Percentiles rank a stretch among this genome's conserved stretches.
Evolutionary conservation across 2,888 invertebrate genomes (phyloP).

Genomic region (Pyrgus malvae): DNA sequence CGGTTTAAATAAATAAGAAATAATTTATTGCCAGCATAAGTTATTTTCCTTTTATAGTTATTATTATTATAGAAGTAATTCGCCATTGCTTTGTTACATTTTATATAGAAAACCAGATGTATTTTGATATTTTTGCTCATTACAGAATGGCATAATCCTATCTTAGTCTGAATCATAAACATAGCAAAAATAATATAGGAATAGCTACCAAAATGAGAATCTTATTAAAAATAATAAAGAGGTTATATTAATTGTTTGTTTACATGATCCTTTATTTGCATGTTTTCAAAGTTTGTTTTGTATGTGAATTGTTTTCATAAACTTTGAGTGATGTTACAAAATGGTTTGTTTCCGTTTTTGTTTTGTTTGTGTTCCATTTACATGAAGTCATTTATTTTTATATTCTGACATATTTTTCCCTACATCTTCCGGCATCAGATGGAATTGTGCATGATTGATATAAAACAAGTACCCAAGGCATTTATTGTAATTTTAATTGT

Average conservation of each 20-base stretch:
- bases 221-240: no score
- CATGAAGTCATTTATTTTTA: slow-evolving; percentile 50
- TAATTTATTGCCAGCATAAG: no score
- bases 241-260: neutral
- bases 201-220: neutral
- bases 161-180: no score
- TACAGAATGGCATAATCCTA: no score
- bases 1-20: no score
- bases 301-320: slow-evolving; percentile 38
- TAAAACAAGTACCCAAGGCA: neutral
- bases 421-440: slow-evolving; percentile 11
- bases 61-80: no score
- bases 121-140: no score
- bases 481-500: slow-evolving; percentile 12
- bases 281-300: slow-evolving; percentile 49
- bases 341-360: slow-evolving; percentile 53
- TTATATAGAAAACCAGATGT: no score
- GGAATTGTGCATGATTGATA: slow-evolving; percentile 52
- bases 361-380: slow-evolving; percentile 35
- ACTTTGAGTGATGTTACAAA: slow-evolving; percentile 45
- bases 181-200: no score
- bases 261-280: slow-evolving; percentile 48
- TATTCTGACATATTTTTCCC: neutral
- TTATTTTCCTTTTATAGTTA: no score
- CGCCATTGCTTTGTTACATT: no score